A percentile compares a stretch with the other conserved stretches of the same genome.
phyloP scores from a whole-genome alignment of 2,797 vertebrate genomes.

The Melanitta fusca region DNA sequence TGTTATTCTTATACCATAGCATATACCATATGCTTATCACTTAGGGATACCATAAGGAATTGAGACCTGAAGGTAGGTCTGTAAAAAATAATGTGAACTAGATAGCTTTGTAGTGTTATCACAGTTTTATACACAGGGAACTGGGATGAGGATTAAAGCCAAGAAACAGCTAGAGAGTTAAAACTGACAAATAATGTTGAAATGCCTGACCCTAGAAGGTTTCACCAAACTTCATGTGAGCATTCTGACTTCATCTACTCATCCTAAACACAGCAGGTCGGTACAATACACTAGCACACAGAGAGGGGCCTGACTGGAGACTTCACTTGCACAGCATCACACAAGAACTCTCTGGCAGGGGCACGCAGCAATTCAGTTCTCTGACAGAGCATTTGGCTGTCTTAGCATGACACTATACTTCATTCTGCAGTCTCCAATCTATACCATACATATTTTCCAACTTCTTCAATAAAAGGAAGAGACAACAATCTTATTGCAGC shows the following conservation, averaged over 20 bases:
- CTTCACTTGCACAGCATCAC: not conserved
- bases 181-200: not conserved
- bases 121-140: not conserved
- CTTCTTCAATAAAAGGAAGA: not conserved
- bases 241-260: not conserved
- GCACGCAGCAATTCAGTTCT: not conserved
- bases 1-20: not conserved
- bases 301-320: not conserved
- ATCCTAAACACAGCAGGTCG: not conserved
- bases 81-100: not conserved
- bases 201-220: not conserved
- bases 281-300: not conserved
- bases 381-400: not conserved
- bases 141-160: not conserved
- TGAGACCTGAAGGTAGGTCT: not conserved
- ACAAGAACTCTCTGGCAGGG: not conserved
- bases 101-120: not conserved
- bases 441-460: constrained; percentile 27
- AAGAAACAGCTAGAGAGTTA: not conserved
- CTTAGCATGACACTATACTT: constrained; percentile 9
- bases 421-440: constrained; percentile 6
- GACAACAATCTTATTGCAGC: not conserved
- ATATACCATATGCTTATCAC: not conserved
- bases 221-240: not conserved
- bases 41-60: not conserved